Evolutionary conservation across 2,888 invertebrate genomes (phyloP), one percentile per base, ranked within the genome.

Genomic region (Calephelis perditalis): DNA sequence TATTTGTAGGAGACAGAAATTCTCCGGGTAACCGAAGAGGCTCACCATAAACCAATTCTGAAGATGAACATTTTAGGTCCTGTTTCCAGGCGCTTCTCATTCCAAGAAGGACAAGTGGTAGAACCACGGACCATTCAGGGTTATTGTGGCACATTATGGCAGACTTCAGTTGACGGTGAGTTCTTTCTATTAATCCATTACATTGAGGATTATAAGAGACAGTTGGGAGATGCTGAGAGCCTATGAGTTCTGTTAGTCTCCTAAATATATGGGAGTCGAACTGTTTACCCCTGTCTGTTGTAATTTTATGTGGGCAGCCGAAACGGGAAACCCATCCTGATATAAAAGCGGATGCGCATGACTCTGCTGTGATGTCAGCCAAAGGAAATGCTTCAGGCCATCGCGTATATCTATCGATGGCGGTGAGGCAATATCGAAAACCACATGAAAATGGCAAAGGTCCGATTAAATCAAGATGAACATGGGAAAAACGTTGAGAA

Each of bases 231-330:
- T 37, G 37, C 56, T 5, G 61, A 56, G 11, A 60, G 56, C 5
- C 59, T 62, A 45, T 35, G 52, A 37, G 43, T 44, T 62, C 57
- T 56, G 7, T 9, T 5, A 57, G 10, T 46, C 56, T 37, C 9
- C 5, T 36, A 26, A 64, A 64, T 10, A 62, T 10, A n/a, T 56
- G 10, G 9, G 57, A 62, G 40, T 68, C 63, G 35, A 70, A 69
- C 46, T 68, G 68, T 3, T 63, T 26, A 11, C 66, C 69, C 57
- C 65, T 66, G 37, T 69, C 69, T 3, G 61, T 68, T 2, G 26
- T 35, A 6, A 54, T 35, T 26, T 11, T 26, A 6, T 7, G 9
- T 3, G 54, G 54, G 54, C 54, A 54, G 1, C 54, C 54, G 7
- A 54, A 35, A 15, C 54, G 54, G 2, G 54, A 26, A 10, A 54